Evolutionary conservation across 92 coral and sea anemone genomes (phyloP).

Genomic region (Actinernus sp.): DNA sequence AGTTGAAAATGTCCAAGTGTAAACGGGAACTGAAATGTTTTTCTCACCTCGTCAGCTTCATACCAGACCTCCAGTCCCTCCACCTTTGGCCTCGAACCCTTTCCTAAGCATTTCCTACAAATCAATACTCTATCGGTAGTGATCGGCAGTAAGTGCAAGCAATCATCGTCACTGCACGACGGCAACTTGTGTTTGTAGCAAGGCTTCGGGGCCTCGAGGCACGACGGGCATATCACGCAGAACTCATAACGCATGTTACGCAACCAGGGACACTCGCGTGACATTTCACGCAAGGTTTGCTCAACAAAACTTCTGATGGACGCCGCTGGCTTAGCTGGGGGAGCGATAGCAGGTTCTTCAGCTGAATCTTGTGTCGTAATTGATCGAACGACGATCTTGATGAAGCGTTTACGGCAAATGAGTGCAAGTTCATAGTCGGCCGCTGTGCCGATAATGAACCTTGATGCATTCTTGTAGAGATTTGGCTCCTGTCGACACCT

Average conservation of each 20-base stretch:
- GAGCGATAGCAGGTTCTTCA: not conserved
- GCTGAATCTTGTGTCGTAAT: not conserved
- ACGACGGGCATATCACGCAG: constrained; percentile 66
- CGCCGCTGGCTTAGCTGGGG: constrained; percentile 20
- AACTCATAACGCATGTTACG: constrained; percentile 62
- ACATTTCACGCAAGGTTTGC: constrained; percentile 37
- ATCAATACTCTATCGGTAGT: constrained; percentile 34
- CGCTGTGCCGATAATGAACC: constrained; percentile 67
- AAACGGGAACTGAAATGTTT: no score
- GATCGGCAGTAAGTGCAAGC: constrained; percentile 64
- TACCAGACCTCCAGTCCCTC: constrained; percentile 63
- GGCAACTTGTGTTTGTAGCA: constrained; percentile 26
- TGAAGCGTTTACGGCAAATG: constrained; percentile 67
- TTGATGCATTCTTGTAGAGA: constrained; percentile 67
- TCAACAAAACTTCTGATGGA: constrained; percentile 39
- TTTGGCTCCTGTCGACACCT: constrained; percentile 79
- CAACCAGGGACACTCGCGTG: constrained; percentile 65
- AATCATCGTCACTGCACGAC: constrained; percentile 41
- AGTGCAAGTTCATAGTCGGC: constrained; percentile 57
- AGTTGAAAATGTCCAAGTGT: no score
- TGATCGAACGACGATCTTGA: constrained; percentile 54
- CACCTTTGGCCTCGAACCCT: constrained; percentile 50
- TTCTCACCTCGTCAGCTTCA: no score
- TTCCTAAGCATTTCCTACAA: constrained; percentile 60
- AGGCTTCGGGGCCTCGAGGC: constrained; percentile 12